Conservation (phyloP, 2,797 vertebrate genomes). For the Pitangus sulphuratus region DNA sequence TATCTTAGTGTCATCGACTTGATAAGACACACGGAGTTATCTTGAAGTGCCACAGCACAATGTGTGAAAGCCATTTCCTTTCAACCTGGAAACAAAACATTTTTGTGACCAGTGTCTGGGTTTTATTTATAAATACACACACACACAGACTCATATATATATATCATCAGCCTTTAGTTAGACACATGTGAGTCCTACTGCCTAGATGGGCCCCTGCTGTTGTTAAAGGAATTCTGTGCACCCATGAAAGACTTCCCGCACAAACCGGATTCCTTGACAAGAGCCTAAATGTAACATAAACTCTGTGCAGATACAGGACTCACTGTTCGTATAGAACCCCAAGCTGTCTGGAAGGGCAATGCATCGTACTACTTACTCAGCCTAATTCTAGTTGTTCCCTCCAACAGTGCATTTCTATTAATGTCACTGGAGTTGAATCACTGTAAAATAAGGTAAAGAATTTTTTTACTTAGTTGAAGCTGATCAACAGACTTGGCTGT, state of each 20-base stretch:
- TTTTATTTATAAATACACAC: background rate
- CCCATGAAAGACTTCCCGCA: background rate
- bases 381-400: background rate
- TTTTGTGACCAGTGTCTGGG: background rate
- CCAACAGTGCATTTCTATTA: background rate
- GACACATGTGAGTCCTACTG: background rate
- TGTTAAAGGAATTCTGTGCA: background rate
- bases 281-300: background rate
- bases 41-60: background rate
- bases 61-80: background rate
- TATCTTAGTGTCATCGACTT: background rate
- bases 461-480: background rate
- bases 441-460: background rate
- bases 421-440: background rate
- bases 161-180: background rate
- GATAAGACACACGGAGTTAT: background rate
- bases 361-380: background rate
- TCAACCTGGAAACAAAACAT: background rate
- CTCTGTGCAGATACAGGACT: background rate
- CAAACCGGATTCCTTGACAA: background rate
- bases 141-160: too few species aligned
- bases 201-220: background rate
- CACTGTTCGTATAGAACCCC: background rate
- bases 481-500: background rate
- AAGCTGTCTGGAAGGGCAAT: background rate